Evolutionary conservation across 2,888 invertebrate species (phyloP), one percentile per base, ranked within the genome.

Genomic region (Cephus spinipes): DNA sequence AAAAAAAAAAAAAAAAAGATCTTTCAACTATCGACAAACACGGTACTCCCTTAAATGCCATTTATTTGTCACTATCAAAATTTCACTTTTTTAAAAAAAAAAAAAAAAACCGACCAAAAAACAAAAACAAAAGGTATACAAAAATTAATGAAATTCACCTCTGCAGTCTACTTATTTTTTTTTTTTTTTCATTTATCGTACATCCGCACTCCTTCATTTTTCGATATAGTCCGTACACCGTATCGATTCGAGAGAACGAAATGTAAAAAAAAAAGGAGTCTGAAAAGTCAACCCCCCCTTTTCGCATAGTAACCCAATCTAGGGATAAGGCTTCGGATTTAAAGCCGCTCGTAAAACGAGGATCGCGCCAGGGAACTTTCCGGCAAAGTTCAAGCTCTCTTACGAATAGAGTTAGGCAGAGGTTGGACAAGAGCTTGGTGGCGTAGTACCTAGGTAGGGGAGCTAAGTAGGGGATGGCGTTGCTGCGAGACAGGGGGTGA

Each of bases 291-390:
- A 55, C 23, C 40, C 9, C 55, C 6, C 40, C 23, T 23, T 9
- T 55, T 55, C 75, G 40, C 74, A 15, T 69, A 77, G 73, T 77
- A 77, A 78, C 80, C 80, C 77, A 81, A 81, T 82, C 77, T 76
- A 77, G 78, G 74, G 75, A 76, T 78, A 78, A 81, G 77, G 74
- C 76, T 76, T 81, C 79, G 74, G 79, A 76, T 79, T 77, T 79
- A 74, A 81, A 80, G 79, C 79, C 79, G 79, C 75, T 73, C 78
- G 74, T 82, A 81, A 78, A 82, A 81, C 77, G 76, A 77, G 77
- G 79, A 79, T 81, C 77, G 76, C 35, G 78, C 71, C 79, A 75
- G 23, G 9, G 77, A 80, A 80, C 75, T 81, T 81, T 81, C 78
- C 73, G 71, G 76, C 69, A 79, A 81, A 83, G 80, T 83, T 83